Evolutionary conservation across 1,140 invertebrate genomes (phyloP).

Genomic region (Wasmannia auropunctata): DNA sequence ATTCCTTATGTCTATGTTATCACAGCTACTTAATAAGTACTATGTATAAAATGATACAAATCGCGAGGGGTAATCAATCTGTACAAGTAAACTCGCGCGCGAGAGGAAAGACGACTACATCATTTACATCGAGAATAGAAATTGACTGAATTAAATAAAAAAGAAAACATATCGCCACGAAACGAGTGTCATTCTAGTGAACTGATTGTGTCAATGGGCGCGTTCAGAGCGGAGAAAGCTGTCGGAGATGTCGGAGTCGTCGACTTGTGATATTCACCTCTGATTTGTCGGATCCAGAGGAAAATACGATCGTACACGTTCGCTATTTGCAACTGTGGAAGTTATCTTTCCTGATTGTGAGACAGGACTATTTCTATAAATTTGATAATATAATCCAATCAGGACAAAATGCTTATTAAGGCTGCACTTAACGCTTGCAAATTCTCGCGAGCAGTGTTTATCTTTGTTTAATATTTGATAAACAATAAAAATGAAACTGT

Average conservation of each 20-base stretch:
- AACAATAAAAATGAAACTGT: no score
- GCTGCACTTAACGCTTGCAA: no score
- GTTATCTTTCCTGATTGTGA: no score
- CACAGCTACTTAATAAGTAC: constrained; percentile 74
- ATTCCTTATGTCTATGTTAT: constrained; percentile 61
- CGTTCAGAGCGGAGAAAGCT: constrained; percentile 31
- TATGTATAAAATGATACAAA: constrained; percentile 69
- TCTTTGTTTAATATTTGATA: no score
- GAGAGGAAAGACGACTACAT: background rate
- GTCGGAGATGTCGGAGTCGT: background rate
- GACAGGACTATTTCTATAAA: no score
- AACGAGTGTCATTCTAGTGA: constrained; percentile 5
- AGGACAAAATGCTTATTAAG: no score
- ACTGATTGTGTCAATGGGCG: constrained; percentile 8
- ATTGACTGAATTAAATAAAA: constrained; percentile 49
- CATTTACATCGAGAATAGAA: constrained; percentile 54
- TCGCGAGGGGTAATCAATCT: constrained; percentile 34
- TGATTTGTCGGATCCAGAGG: background rate
- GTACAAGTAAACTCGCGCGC: constrained; percentile 36
- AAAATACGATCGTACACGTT: no score
- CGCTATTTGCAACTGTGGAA: no score
- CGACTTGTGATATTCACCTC: background rate
- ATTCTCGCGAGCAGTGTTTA: no score
- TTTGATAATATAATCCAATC: no score
- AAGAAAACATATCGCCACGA: background rate